phyloP scores from a whole-genome alignment of 2,797 vertebrate genomes.

The Setipinna tenuifilis region DNA sequence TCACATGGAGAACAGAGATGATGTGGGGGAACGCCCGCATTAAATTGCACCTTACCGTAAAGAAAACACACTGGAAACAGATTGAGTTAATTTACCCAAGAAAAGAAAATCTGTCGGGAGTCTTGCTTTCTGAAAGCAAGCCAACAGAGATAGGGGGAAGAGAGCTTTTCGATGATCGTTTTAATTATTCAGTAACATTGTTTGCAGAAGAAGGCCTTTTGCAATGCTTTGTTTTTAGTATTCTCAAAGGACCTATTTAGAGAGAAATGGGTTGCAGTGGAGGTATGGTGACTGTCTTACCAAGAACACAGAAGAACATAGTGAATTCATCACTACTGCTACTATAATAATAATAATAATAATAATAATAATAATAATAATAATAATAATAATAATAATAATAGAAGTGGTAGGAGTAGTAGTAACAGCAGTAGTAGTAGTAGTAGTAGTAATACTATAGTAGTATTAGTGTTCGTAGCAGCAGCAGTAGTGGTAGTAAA shows the following conservation, averaged over 20 bases:
- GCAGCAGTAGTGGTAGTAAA: too few species aligned
- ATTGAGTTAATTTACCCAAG: slow-evolving; percentile 10
- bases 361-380: too few species aligned
- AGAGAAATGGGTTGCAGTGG: neutral
- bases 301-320: neutral
- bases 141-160: neutral
- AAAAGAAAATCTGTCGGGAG: neutral
- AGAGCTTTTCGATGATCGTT: slow-evolving; percentile 2
- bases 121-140: neutral
- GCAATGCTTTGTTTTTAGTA: neutral
- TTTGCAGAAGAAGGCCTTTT: slow-evolving; percentile 1
- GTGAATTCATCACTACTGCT: neutral
- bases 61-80: neutral
- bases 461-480: too few species aligned
- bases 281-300: neutral
- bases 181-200: slow-evolving; percentile 19
- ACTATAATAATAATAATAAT: too few species aligned
- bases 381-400: too few species aligned
- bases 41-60: neutral
- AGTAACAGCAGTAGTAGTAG: too few species aligned
- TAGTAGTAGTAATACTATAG: too few species aligned
- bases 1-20: neutral
- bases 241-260: neutral
- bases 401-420: too few species aligned
- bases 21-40: neutral